Evolutionary conservation across 2,797 vertebrate species (phyloP).

Genomic region (Clarias pachynema): DNA sequence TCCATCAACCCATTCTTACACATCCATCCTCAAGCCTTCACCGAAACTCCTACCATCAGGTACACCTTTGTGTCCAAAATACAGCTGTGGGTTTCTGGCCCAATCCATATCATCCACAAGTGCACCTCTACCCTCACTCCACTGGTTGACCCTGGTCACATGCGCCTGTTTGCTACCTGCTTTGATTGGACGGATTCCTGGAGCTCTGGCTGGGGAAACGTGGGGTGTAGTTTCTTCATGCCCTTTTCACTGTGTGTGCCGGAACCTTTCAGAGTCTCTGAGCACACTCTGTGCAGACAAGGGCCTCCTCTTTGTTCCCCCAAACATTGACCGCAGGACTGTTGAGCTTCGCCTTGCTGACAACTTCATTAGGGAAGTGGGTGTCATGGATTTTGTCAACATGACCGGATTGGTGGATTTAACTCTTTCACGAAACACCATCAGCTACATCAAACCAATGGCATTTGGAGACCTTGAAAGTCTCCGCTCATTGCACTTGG

Average conservation of each 20-base stretch:
- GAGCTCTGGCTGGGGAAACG: slow-evolving; percentile 76
- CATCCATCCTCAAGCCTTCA: slow-evolving; percentile 35
- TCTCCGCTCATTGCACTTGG: slow-evolving; percentile 88
- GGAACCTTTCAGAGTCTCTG: slow-evolving; percentile 90
- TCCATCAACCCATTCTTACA: slow-evolving; percentile 42
- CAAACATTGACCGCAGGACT: slow-evolving; percentile 87
- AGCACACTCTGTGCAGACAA: slow-evolving; percentile 93
- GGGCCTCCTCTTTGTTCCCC: slow-evolving; percentile 88
- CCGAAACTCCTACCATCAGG: slow-evolving; percentile 27
- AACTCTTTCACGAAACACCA: slow-evolving; percentile 89
- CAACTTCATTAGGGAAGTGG: slow-evolving; percentile 90
- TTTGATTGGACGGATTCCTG: slow-evolving; percentile 68
- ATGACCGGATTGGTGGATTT: slow-evolving; percentile 90
- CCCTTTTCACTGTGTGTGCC: slow-evolving; percentile 90
- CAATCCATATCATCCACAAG: slow-evolving; percentile 56
- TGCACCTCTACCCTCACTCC: slow-evolving; percentile 63
- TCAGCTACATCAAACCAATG: slow-evolving; percentile 83
- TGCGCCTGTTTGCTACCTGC: slow-evolving; percentile 69
- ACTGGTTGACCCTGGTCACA: slow-evolving; percentile 78
- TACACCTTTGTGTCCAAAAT: slow-evolving; percentile 50
- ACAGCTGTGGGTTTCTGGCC: slow-evolving; percentile 68
- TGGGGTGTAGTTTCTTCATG: slow-evolving; percentile 83
- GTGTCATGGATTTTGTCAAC: slow-evolving; percentile 85
- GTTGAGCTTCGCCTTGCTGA: slow-evolving; percentile 90
- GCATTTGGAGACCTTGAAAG: slow-evolving; percentile 89